phyloP scores from a whole-genome alignment of 2,797 vertebrate species.

The Melanotaenia boesemani region DNA sequence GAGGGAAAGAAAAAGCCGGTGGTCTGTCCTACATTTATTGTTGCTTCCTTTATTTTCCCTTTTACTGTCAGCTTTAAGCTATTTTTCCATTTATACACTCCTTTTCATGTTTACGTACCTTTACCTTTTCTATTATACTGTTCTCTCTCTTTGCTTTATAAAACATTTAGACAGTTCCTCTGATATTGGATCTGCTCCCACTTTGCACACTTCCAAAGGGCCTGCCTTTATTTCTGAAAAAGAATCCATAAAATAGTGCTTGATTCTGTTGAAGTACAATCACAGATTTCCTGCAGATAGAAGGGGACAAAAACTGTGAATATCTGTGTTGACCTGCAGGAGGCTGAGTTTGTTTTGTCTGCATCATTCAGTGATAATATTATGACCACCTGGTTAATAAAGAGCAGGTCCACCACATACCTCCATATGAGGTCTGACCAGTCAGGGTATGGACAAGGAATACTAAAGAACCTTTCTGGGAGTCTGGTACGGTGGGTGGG shows the following conservation, averaged over 20 bases:
- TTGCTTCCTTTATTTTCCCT: not conserved
- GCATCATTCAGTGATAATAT: no score
- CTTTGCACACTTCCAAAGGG: not conserved
- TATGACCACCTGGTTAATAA: no score
- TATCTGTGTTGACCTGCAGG: constrained; percentile 7
- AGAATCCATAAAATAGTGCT: constrained; percentile 20
- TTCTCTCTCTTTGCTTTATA: constrained; percentile 10
- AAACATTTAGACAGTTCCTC: constrained; percentile 10
- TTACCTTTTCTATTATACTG: constrained; percentile 8
- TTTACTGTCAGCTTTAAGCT: not conserved
- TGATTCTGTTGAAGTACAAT: constrained; percentile 27
- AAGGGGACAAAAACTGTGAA: constrained; percentile 21
- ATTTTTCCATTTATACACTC: not conserved
- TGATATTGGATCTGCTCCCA: not conserved
- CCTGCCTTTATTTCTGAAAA: constrained; percentile 9
- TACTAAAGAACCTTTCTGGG: not conserved
- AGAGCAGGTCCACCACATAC: no score
- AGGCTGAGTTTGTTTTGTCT: no score
- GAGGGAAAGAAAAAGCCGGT: constrained; percentile 14
- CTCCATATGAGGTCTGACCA: no score
- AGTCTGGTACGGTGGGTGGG: not conserved
- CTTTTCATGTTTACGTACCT: not conserved
- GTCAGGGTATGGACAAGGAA: no score
- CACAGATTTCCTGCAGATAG: constrained; percentile 32
- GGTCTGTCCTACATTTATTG: constrained; percentile 18